Percentiles rank a stretch among this genome's conserved stretches.
Evolutionary conservation across 2,797 vertebrate genomes (phyloP).

Genomic region (Monodelphis domestica): DNA sequence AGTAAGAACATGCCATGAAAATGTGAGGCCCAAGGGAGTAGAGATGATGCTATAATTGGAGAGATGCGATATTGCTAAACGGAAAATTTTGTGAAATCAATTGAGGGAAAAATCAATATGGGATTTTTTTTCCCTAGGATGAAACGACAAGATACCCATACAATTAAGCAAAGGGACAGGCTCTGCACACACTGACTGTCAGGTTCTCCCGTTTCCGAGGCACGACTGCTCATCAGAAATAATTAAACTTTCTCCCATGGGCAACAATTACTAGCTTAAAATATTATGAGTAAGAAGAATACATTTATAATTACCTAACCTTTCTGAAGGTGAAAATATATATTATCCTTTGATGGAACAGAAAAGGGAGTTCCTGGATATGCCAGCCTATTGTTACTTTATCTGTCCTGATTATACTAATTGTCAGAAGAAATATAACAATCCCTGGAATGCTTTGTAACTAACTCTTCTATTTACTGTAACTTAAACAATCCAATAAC

Average conservation of each 20-base stretch:
- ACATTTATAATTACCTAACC: slow-evolving; percentile 86
- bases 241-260: slow-evolving; percentile 87
- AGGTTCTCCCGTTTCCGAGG: slow-evolving; percentile 81
- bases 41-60: slow-evolving; percentile 74
- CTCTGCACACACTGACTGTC: slow-evolving; percentile 82
- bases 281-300: slow-evolving; percentile 85
- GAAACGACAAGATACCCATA: slow-evolving; percentile 84
- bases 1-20: background rate
- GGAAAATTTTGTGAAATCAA: slow-evolving; percentile 84
- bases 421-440: slow-evolving; percentile 36
- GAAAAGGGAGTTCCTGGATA: slow-evolving; percentile 60
- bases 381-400: background rate
- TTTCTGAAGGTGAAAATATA: slow-evolving; percentile 86
- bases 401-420: slow-evolving; percentile 34
- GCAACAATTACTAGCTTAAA: slow-evolving; percentile 88
- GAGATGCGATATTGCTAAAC: slow-evolving; percentile 78
- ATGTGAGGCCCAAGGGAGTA: slow-evolving; percentile 26
- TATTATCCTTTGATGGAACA: slow-evolving; percentile 84
- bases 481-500: slow-evolving; percentile 45
- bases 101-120: slow-evolving; percentile 86
- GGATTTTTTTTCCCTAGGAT: slow-evolving; percentile 81
- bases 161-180: slow-evolving; percentile 83
- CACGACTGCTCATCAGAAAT: slow-evolving; percentile 86
- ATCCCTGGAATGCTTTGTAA: fast-evolving
- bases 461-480: slow-evolving; percentile 6